Conservation (phyloP, 1,140 invertebrate species). For the Atopsyche davidsoni region DNA sequence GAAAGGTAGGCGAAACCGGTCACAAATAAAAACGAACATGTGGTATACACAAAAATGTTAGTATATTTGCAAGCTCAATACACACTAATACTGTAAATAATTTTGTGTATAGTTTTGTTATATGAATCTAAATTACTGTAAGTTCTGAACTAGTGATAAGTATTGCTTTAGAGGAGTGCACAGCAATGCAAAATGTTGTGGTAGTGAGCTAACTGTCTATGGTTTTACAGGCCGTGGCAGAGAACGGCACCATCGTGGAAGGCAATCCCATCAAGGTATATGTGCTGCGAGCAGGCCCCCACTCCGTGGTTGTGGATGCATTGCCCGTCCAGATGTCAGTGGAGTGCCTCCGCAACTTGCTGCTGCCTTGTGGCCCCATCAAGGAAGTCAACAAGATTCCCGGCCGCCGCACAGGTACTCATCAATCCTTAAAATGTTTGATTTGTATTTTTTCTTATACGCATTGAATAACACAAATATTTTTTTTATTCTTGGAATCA, state of each 20-base stretch:
- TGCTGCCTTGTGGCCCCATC: slow-evolving; percentile 14
- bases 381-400: slow-evolving; percentile 17
- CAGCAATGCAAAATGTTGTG: neutral
- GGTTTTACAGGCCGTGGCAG: slow-evolving; percentile 9
- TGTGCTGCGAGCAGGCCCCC: slow-evolving; percentile 11
- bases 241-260: slow-evolving; percentile 9
- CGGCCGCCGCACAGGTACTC: slow-evolving; percentile 12
- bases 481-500: neutral
- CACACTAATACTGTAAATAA: too few species aligned
- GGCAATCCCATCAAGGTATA: slow-evolving; percentile 12
- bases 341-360: slow-evolving; percentile 16
- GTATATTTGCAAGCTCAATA: too few species aligned
- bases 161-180: neutral
- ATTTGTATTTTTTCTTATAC: neutral
- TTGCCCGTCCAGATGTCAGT: slow-evolving; percentile 15
- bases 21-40: too few species aligned
- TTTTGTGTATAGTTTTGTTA: too few species aligned
- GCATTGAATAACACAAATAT: neutral
- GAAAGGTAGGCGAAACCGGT: too few species aligned
- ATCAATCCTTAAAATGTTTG: neutral
- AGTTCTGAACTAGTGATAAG: neutral
- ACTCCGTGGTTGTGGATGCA: slow-evolving; percentile 11
- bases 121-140: neutral
- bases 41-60: too few species aligned
- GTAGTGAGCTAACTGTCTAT: neutral